phyloP scores from a whole-genome alignment of 2,888 invertebrate genomes.

The Epiblema foenella region DNA sequence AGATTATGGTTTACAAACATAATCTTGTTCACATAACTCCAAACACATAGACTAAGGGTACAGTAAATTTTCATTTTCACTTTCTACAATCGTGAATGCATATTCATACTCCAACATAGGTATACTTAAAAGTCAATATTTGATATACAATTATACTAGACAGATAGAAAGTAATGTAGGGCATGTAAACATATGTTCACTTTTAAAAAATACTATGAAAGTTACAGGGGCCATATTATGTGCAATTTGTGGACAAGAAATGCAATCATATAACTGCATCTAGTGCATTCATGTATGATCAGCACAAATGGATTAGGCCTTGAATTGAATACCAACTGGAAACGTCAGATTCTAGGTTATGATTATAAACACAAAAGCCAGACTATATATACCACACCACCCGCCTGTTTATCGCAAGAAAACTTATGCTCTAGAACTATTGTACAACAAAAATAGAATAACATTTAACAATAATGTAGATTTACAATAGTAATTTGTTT shows the following conservation, averaged over 20 bases:
- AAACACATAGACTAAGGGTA: too few relatives aligned
- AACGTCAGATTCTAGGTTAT: constrained; percentile 37
- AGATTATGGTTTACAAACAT: too few relatives aligned
- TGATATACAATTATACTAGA: not conserved
- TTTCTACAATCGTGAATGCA: not conserved
- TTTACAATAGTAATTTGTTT: constrained; percentile 22
- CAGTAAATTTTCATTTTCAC: not conserved
- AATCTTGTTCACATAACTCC: too few relatives aligned
- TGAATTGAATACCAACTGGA: constrained; percentile 28
- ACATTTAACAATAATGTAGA: not conserved
- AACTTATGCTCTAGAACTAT: constrained; percentile 13
- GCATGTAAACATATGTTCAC: constrained; percentile 24
- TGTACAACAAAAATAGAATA: constrained; percentile 9
- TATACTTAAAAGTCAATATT: not conserved
- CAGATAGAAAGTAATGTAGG: constrained; percentile 6
- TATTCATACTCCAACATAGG: not conserved
- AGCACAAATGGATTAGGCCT: constrained; percentile 36
- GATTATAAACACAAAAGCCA: constrained; percentile 4
- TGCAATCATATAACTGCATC: not conserved
- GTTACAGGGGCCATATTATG: not conserved
- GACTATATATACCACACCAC: not conserved
- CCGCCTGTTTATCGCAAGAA: not conserved
- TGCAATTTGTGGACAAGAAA: constrained; percentile 13
- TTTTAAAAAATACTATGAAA: not conserved
- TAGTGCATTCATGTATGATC: constrained; percentile 25